A percentile compares a stretch with the other conserved stretches of the same genome.
Evolutionary conservation across 2,888 invertebrate genomes (phyloP).

Genomic region (Silvanus unidentatus): DNA sequence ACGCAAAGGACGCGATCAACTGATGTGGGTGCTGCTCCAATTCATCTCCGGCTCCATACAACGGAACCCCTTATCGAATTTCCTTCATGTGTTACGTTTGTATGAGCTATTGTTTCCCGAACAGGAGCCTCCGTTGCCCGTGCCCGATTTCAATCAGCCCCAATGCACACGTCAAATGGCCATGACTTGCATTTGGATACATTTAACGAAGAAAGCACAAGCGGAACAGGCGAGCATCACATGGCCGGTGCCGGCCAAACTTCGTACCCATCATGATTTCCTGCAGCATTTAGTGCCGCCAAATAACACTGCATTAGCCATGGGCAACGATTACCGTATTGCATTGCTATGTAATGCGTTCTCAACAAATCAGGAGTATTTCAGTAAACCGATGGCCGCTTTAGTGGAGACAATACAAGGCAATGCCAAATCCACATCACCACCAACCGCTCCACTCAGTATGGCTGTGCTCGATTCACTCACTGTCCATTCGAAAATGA

Average conservation of each 20-base stretch:
- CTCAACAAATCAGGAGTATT: conserved; percentile 84
- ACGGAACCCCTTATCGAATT: conserved; percentile 84
- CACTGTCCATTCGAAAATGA: conserved; percentile 95
- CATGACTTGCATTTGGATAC: conserved; percentile 94
- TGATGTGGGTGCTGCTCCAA: conserved; percentile 98
- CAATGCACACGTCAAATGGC: conserved; percentile 89
- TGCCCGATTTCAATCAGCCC: conserved; percentile 83
- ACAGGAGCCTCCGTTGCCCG: conserved; percentile 79
- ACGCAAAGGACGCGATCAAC: conserved; percentile 86
- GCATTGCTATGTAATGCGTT: conserved; percentile 92
- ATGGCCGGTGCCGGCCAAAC: conserved; percentile 39
- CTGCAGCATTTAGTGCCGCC: conserved; percentile 78
- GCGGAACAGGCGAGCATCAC: conserved; percentile 65
- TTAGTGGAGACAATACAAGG: conserved; percentile 77
- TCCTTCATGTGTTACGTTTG: conserved; percentile 81
- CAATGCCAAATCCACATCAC: conserved; percentile 48
- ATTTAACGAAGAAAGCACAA: conserved; percentile 88
- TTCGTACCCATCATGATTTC: conserved; percentile 56
- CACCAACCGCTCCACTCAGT: conserved; percentile 79
- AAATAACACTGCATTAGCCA: conserved; percentile 61
- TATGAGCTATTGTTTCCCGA: conserved; percentile 92
- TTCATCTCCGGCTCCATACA: conserved; percentile 96
- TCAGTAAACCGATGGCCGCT: conserved; percentile 86
- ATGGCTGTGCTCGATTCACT: conserved; percentile 87
- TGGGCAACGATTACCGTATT: conserved; percentile 84